These are phyloP conservation scores for Origma solitaria DNA, from an alignment of 2,113 vertebrate species.

Conservation along the genomic window DNA sequence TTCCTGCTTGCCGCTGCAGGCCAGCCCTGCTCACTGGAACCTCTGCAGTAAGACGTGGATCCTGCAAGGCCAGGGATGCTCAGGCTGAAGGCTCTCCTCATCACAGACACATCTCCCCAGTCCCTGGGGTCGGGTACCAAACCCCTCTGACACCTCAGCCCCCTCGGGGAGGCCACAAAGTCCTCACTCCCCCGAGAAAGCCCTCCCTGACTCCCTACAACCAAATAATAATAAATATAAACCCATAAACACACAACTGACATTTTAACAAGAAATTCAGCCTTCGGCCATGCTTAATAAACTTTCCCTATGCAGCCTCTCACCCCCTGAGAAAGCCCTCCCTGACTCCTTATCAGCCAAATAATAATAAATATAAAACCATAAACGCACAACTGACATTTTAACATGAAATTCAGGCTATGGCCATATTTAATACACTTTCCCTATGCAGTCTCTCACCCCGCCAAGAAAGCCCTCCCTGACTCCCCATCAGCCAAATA, in stretches of 20 bases:
- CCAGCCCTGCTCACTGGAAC: neutral
- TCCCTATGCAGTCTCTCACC: fast-evolving
- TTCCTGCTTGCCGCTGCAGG: neutral
- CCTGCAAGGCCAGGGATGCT: neutral
- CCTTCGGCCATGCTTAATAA: too few relatives aligned
- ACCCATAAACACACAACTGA: too few relatives aligned
- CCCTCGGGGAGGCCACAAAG: too few relatives aligned
- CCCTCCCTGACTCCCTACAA: too few relatives aligned
- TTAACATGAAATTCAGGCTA: fast-evolving
- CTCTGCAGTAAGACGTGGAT: neutral
- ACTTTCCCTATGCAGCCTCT: too few relatives aligned
- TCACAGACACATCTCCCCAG: neutral
- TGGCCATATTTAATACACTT: fast-evolving
- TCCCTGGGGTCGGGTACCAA: neutral
- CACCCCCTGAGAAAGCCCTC: too few relatives aligned
- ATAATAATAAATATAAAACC: fast-evolving
- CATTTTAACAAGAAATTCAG: too few relatives aligned
- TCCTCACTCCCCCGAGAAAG: too few relatives aligned
- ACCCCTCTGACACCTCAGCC: neutral
- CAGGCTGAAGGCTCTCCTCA: neutral
- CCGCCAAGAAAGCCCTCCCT: too few relatives aligned
- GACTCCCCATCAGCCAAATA: too few relatives aligned
- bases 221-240: too few relatives aligned
- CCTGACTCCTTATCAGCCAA: neutral
- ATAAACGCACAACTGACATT: fast-evolving